Base-by-base conservation (phyloP, 2,113 vertebrate species). In the Aspidoscelis tigris region DNA sequence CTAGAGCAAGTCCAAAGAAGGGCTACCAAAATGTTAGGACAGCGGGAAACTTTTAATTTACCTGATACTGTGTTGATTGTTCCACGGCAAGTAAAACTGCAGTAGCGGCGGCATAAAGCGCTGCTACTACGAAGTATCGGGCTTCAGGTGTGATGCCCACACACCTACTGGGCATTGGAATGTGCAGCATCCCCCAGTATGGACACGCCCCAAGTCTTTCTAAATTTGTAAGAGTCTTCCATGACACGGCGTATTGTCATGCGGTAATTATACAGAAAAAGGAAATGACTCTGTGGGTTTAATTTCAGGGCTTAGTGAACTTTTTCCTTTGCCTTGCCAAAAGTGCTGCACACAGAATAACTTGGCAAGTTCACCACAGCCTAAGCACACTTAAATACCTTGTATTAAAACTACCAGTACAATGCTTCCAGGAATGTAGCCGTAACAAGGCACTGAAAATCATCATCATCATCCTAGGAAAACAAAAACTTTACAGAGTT, bases 201-300 rank as follows among this genome's bases (percentile, higher is more conserved):
- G 33, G 33, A 33, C 33, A 33, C 33, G 33, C 33, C 33, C 33
- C 33, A 33, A 33, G 33, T 41, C 1, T 55, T 53, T 76, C 74
- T 75, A 33, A 78, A 33, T 73, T 50, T 61, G 39, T 1, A 5
- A 77, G 18, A 47, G 65, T 85, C 14, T 12, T 87, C 82, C 82
- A 76, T 78, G 18, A 24, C 70, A 79, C 5, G 55, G 66, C 68
- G 84, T 16, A 1, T 55, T 58, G 2, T 87, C 90, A 91, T 91
- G 83, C 80, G 90, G 41, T 84, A 89, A 93, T 93, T 88, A 88
- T 20, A 84, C 0, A 50, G 74, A 84, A 92, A 61, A 93, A 91
- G 87, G 86, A 92, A 92, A 88, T 93, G 83, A 91, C 86, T 87
- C 88, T 86, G 55, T 8, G 22, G 81, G 78, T 87, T 81, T 80